Percentiles rank a stretch among this genome's conserved stretches.
Conservation (phyloP, 2,888 invertebrate species). For the Blastobasis lacticolella region DNA sequence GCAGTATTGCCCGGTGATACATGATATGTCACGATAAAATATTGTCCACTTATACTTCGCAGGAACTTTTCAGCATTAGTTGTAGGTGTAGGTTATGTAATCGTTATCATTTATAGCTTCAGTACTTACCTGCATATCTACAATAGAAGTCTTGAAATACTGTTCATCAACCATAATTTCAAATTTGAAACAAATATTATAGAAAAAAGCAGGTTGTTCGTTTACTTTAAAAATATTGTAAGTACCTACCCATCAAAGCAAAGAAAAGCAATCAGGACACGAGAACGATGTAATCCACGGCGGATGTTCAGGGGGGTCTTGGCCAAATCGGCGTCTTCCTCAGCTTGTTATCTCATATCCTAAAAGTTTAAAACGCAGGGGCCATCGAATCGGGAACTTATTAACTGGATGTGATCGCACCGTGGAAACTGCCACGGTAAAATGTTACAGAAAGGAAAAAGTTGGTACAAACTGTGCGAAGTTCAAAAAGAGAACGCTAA, state of each 20-base stretch:
- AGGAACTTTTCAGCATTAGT: too few relatives aligned
- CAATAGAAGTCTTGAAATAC: too few relatives aligned
- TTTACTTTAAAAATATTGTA: neutral
- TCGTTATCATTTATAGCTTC: too few relatives aligned
- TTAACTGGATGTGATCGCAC: conserved; percentile 72
- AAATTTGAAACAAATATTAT: too few relatives aligned
- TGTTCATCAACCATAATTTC: too few relatives aligned
- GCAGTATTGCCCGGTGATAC: conserved; percentile 1
- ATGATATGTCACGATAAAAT: conserved; percentile 5
- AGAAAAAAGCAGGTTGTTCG: too few relatives aligned
- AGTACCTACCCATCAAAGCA: neutral
- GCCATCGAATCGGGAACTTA: conserved; percentile 72
- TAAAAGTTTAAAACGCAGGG: conserved; percentile 72
- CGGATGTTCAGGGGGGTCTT: conserved; percentile 57
- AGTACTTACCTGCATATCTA: too few relatives aligned
- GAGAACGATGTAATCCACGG: conserved; percentile 27
- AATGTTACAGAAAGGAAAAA: conserved; percentile 69
- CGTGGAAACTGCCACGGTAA: conserved; percentile 63
- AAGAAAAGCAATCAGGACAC: neutral
- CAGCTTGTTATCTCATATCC: conserved; percentile 73
- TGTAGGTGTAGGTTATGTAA: too few relatives aligned
- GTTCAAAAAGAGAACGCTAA: conserved; percentile 68
- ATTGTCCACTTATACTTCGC: conserved; percentile 1
- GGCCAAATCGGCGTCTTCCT: conserved; percentile 66
- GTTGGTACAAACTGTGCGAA: conserved; percentile 64